Base-by-base conservation (phyloP, 2,888 invertebrate species). In the Emmelina monodactyla region DNA sequence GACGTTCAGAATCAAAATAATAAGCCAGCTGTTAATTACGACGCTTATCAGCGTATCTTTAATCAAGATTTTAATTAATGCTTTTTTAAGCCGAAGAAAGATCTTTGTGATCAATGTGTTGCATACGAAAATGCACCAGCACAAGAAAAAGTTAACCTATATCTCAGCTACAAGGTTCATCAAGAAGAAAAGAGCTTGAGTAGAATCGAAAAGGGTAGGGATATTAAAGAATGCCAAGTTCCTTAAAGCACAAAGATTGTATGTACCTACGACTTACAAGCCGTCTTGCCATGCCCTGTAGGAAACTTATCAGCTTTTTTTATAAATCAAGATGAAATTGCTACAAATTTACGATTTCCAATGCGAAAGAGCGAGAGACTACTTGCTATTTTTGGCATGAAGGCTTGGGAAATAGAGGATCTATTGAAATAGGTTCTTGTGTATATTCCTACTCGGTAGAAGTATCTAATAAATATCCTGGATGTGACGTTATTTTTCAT, bases 31-130 rank as follows among this genome's bases (percentile, higher is more conserved):
- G 39, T 31, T n/a, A 36, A 15, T 4, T 39, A 36, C 31, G 39
- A 39, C 6, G 9, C 7, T 6, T 35, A 22, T 15, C 2, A 2
- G 2, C 22, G 16, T 2, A 40, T 42, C 31, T 42, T 43, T 16
- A 47, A 41, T 11, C 34, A 37, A 19, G 45, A 48, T 29, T 47
- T 43, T 34, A 48, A 48, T 34, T 40, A 43, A 14, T 34, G 35
- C 10, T 37, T 44, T 34, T 46, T 43, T 25, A 34, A 14, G 2
- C 44, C 45, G 1, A 45, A 46, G 37, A 47, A 45, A 34, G 45
- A 50, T 34, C 35, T 35, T 28, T 46, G 46, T 22, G 44, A 45
- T 33, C 3, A 35, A 11, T 47, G 45, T 25, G 44, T 35, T 25
- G 25, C 45, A 2, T 46, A 40, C 22, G 36, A 51, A 42, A 46